These are phyloP conservation scores for Blastobasis adustella DNA, from an alignment of 2,888 invertebrate genomes.

Conservation along the genomic window DNA sequence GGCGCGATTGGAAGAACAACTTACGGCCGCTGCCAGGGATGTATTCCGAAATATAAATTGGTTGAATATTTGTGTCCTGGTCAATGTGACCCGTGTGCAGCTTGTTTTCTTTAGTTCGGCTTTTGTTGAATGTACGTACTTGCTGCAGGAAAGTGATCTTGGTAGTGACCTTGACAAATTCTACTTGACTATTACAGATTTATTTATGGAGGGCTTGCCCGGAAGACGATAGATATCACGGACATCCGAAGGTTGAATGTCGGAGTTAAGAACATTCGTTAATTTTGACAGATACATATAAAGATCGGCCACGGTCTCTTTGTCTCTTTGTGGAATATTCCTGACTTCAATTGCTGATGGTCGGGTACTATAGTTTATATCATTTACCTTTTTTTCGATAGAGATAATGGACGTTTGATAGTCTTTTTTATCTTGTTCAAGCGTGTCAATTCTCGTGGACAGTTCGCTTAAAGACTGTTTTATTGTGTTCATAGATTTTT, in stretches of 20 bases:
- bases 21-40: not conserved
- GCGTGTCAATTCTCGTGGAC: not conserved
- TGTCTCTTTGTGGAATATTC: not conserved
- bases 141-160: not conserved
- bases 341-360: not conserved
- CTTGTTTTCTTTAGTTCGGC: not conserved
- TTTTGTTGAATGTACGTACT: not conserved
- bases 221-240: not conserved
- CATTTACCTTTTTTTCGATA: not conserved
- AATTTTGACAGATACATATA: not conserved
- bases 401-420: not conserved
- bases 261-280: not conserved
- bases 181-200: not conserved
- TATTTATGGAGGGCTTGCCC: not conserved
- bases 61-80: not conserved
- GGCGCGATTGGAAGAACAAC: not conserved
- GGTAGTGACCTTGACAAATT: not conserved
- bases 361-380: not conserved
- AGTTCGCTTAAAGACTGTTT: not conserved
- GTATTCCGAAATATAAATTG: not conserved
- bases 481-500: not conserved
- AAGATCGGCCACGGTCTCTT: not conserved
- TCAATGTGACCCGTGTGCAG: not conserved
- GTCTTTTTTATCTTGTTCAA: not conserved
- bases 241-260: not conserved